Evolutionary conservation across 2,797 vertebrate genomes (phyloP).

Genomic region (Varecia variegata): DNA sequence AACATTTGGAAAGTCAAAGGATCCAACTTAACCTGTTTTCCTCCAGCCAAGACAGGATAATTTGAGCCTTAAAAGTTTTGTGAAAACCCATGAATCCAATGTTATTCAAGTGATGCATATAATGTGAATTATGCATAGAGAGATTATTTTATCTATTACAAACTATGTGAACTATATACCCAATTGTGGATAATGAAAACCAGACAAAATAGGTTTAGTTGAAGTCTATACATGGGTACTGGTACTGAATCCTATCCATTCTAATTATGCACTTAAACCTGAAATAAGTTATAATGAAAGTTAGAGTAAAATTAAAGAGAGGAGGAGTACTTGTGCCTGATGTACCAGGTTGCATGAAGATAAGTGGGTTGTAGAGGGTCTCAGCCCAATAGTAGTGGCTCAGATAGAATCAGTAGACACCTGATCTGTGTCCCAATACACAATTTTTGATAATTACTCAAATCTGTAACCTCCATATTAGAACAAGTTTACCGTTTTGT

Average conservation of each 20-base stretch:
- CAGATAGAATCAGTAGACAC: background rate
- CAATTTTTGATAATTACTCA: background rate
- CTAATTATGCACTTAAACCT: background rate
- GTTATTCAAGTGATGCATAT: background rate
- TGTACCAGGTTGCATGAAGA: background rate
- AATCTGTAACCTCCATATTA: background rate
- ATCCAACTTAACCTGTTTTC: background rate
- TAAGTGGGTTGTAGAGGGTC: background rate
- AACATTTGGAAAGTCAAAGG: background rate
- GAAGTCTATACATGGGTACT: background rate
- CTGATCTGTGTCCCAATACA: background rate
- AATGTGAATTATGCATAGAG: background rate
- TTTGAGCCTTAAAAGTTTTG: background rate
- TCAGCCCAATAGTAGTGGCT: background rate
- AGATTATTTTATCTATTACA: background rate
- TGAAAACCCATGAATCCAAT: background rate
- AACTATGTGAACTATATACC: background rate
- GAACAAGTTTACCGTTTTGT: background rate
- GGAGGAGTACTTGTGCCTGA: background rate
- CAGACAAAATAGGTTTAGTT: background rate
- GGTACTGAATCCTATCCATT: background rate
- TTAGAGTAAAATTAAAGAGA: background rate
- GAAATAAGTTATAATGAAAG: background rate
- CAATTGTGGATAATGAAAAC: conserved; percentile 2
- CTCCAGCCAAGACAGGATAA: background rate